phyloP scores from a whole-genome alignment of 2,797 vertebrate species.

The Microctenopoma stevenorrisi region DNA sequence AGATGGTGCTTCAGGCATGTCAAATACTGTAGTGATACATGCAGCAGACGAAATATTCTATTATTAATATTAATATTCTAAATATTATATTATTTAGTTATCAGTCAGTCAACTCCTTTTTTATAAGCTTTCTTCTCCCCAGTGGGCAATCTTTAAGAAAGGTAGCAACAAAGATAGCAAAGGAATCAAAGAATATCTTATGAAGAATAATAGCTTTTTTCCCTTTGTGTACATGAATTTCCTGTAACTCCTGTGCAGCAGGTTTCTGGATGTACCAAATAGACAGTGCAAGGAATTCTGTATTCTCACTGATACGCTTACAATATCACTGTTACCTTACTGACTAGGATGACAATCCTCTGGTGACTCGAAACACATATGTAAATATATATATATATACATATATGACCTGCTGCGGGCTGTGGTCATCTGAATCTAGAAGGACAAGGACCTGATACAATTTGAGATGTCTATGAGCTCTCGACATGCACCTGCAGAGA shows the following conservation, averaged over 20 bases:
- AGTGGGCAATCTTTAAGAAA: not conserved
- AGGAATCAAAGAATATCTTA: too few relatives aligned
- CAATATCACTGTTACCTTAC: not conserved
- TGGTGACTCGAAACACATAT: too few relatives aligned
- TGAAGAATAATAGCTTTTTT: too few relatives aligned
- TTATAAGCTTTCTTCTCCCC: not conserved
- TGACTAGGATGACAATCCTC: too few relatives aligned
- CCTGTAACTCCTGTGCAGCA: too few relatives aligned
- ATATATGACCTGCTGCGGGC: constrained; percentile 25
- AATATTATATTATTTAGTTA: too few relatives aligned
- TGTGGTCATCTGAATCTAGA: constrained; percentile 26
- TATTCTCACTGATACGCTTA: not conserved
- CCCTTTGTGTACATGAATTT: too few relatives aligned
- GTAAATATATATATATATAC: too few relatives aligned
- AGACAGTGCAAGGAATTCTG: not conserved
- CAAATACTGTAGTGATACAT: not conserved
- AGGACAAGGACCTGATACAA: constrained; percentile 46
- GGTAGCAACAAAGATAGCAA: not conserved
- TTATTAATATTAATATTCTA: too few relatives aligned
- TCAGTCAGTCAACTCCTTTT: not conserved
- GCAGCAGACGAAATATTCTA: too few relatives aligned
- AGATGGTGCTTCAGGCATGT: constrained; percentile 47
- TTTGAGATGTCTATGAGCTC: constrained; percentile 54
- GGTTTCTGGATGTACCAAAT: too few relatives aligned
- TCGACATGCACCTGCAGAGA: constrained; percentile 42